phyloP scores from a whole-genome alignment of 2,797 vertebrate genomes.

The Poecilia picta region DNA sequence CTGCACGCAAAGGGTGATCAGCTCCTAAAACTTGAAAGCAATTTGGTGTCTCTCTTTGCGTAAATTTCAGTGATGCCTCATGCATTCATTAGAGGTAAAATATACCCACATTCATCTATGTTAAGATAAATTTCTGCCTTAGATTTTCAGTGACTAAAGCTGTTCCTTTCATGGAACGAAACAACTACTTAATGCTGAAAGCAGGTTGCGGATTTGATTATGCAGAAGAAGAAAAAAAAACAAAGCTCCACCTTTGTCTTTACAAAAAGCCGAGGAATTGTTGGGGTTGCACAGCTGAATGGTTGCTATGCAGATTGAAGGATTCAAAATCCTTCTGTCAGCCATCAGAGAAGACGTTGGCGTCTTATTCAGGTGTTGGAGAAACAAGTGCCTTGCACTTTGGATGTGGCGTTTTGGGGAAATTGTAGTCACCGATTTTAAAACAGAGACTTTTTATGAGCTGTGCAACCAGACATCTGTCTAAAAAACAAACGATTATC shows the following conservation, averaged over 20 bases:
- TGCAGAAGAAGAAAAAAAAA: background rate
- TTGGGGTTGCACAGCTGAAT: no score
- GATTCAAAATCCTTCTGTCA: background rate
- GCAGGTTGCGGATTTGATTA: background rate
- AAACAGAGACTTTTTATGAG: no score
- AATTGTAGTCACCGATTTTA: no score
- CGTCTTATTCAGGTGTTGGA: no score
- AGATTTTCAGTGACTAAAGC: background rate
- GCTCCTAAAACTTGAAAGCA: background rate
- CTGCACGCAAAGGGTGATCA: background rate
- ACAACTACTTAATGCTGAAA: background rate
- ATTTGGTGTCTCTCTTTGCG: background rate
- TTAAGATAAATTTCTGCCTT: background rate
- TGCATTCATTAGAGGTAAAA: background rate
- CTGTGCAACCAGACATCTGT: no score
- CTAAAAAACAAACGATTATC: no score
- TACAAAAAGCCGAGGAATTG: background rate
- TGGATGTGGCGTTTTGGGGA: no score
- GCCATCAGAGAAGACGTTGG: no score
- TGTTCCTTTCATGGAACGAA: background rate
- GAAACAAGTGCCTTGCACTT: no score
- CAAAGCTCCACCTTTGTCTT: background rate
- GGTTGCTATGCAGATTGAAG: no score
- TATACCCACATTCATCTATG: background rate
- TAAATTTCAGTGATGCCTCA: background rate